Base-by-base conservation (phyloP, 2,113 vertebrate species). In the Aphyosemion australe region DNA sequence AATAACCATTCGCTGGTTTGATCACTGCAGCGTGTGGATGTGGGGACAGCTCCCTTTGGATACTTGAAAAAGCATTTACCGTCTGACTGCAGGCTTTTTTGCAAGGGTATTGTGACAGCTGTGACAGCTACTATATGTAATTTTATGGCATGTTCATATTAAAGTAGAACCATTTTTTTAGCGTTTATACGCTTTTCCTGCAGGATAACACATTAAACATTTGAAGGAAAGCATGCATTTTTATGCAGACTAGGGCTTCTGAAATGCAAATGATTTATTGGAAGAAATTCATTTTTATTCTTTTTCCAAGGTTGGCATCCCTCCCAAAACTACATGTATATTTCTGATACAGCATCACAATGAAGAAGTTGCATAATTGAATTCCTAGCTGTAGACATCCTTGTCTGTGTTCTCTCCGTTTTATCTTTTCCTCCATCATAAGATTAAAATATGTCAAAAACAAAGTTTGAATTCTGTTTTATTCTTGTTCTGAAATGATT, bases 21-120 rank as follows among this genome's bases (percentile, higher is more conserved):
- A 61, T 62, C 21, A 14, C 53, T 34, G 34, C 47, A 12, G 7
- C 0, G n/a, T 57, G 55, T 52, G 45, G 49, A 46, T 53, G 34
- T 56, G 50, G 50, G 45, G 49, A 54, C 32, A 43, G 50, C 42
- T 61, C 54, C 52, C 54, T 26, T 58, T 2, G 1, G 78, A 65
- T 65, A 76, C 20, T 18, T 21, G 15, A 59, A 49, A 58, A 59
- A 66, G 2, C 21, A 14, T 19, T 12, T 13, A 49, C 43, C 55
- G 19, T 61, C 21, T 26, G 37, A 72, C 75, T 47, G 6, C 66
- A 49, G 41, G 41, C 50, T 39, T 42, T 54, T 58, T 48, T 18
- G 45, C 41, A 60, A 37, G 53, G 48, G 20, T 45, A 16, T 59
- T 52, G 41, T 46, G 37, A 61, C 49, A 54, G 19, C 6, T 46